phyloP scores from a whole-genome alignment of 2,113 vertebrate species.

The Rostratula benghalensis region DNA sequence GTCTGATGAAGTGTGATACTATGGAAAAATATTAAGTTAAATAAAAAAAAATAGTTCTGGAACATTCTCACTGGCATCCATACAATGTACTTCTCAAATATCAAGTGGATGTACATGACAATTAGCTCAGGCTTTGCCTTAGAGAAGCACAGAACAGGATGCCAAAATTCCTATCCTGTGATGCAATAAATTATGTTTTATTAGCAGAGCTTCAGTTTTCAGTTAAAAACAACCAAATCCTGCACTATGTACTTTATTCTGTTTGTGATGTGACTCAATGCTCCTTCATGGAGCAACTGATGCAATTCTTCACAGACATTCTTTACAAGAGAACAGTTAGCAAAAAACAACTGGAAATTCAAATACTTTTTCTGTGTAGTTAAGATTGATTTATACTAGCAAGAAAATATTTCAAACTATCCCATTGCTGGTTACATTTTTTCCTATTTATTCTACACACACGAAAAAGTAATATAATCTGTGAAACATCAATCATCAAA shows the following conservation, averaged over 20 bases:
- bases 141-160: background rate
- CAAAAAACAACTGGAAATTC: background rate
- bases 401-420: conserved; percentile 7
- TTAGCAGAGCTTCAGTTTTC: background rate
- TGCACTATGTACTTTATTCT: background rate
- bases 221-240: background rate
- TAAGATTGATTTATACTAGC: conserved; percentile 1
- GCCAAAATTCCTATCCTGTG: conserved; percentile 28
- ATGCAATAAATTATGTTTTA: conserved; percentile 16
- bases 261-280: background rate
- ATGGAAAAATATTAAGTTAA: background rate
- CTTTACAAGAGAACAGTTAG: background rate
- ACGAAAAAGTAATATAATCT: conserved; percentile 23
- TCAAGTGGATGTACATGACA: conserved; percentile 14
- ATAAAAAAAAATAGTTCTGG: background rate
- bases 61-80: background rate
- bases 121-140: conserved; percentile 29
- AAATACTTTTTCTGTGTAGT: background rate
- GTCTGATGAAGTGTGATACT: background rate
- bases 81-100: conserved; percentile 15
- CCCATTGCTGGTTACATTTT: background rate
- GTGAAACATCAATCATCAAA: background rate
- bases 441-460: conserved; percentile 18
- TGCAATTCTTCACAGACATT: background rate
- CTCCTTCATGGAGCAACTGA: background rate